phyloP scores from a whole-genome alignment of 2,888 invertebrate genomes.

The Leptarthrus brevirostris region DNA sequence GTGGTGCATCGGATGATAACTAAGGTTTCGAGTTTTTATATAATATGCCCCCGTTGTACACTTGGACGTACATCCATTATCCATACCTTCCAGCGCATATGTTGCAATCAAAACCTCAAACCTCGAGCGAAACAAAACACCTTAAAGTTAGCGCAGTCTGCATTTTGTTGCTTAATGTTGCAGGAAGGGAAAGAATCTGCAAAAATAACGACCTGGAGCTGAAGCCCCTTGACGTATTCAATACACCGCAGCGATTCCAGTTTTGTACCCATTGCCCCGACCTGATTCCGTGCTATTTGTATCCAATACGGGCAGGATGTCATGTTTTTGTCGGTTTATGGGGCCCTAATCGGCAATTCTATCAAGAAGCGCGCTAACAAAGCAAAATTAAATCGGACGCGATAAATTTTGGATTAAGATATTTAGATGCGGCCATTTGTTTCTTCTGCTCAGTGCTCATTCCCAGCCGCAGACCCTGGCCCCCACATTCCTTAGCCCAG shows the following conservation, averaged over 20 bases:
- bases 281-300: constrained; percentile 51
- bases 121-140: not conserved
- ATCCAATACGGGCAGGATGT: constrained; percentile 58
- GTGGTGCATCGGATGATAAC: too few species aligned
- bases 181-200: not conserved
- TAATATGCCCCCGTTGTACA: too few species aligned
- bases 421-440: constrained; percentile 59
- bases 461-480: constrained; percentile 10
- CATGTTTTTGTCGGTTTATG: constrained; percentile 68
- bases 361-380: constrained; percentile 68
- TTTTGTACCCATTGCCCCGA: constrained; percentile 11
- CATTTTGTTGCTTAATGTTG: not conserved
- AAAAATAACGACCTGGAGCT: not conserved
- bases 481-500: constrained; percentile 5
- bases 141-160: constrained; percentile 1
- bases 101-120: not conserved
- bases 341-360: constrained; percentile 68
- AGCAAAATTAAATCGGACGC: constrained; percentile 58
- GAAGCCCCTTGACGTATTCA: not conserved
- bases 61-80: too few species aligned
- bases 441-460: constrained; percentile 39
- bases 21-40: too few species aligned
- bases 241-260: constrained; percentile 11
- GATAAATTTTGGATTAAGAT: constrained; percentile 65
- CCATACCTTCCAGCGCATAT: too few species aligned